A percentile compares a stretch with the other conserved stretches of the same genome.
Evolutionary conservation across 2,888 invertebrate genomes (phyloP).

Genomic region (Agapetus fuscipes): DNA sequence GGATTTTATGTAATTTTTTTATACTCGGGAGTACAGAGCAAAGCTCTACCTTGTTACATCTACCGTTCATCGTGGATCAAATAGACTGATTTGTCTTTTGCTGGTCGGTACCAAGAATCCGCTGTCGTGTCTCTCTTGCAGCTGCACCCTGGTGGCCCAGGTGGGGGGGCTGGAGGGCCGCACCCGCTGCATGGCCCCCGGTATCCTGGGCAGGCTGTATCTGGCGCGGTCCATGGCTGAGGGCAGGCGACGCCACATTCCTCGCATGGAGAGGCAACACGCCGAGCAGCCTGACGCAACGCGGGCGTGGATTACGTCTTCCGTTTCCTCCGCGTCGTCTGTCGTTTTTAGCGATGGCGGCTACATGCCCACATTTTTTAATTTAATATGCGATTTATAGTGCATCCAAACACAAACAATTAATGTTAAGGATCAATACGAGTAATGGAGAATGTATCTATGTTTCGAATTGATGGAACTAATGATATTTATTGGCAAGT

Average conservation of each 20-base stretch:
- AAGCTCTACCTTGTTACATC: no score
- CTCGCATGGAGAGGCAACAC: slow-evolving; percentile 8
- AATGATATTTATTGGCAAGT: no score
- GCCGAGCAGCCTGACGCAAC: slow-evolving; percentile 2
- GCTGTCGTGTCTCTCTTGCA: slow-evolving; percentile 16
- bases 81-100: no score
- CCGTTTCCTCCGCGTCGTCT: slow-evolving; percentile 11
- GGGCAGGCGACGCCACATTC: slow-evolving; percentile 8
- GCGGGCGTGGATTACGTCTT: not conserved
- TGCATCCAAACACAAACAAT: no score
- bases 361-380: no score
- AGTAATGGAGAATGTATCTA: no score
- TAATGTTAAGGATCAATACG: no score
- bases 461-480: no score
- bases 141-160: slow-evolving; percentile 18
- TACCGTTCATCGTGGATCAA: no score
- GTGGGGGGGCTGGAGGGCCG: slow-evolving; percentile 3
- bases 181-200: slow-evolving; percentile 7
- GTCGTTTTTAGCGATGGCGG: slow-evolving; percentile 11
- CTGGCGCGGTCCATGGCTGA: slow-evolving; percentile 15
- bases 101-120: slow-evolving; percentile 20
- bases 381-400: no score
- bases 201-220: slow-evolving; percentile 17
- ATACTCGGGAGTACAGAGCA: no score
- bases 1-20: no score